phyloP scores from a whole-genome alignment of 2,888 invertebrate species.

The Frankliniella intonsa region DNA sequence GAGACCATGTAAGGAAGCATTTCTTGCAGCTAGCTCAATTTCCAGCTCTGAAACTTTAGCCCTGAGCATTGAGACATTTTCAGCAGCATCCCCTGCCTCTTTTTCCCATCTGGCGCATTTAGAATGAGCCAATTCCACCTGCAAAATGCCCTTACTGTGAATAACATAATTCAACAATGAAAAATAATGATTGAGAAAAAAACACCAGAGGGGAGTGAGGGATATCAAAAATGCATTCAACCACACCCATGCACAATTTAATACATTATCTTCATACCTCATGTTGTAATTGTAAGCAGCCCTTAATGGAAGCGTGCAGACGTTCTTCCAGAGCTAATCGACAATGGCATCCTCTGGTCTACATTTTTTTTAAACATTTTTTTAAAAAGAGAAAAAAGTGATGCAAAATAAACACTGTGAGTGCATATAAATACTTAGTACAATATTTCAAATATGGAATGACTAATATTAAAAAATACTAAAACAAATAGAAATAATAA shows the following conservation, averaged over 20 bases:
- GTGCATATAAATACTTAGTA: neutral
- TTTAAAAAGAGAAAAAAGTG: neutral
- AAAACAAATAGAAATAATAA: neutral
- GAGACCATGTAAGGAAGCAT: conserved; percentile 6
- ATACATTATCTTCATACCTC: neutral
- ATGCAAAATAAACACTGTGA: neutral
- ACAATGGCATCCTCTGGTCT: neutral
- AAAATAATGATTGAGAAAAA: neutral
- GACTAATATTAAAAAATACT: neutral
- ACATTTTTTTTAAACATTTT: neutral
- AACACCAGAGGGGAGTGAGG: neutral
- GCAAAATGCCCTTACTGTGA: neutral
- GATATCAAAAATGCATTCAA: neutral
- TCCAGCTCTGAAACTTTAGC: neutral
- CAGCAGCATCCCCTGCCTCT: neutral
- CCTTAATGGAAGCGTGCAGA: conserved; percentile 8
- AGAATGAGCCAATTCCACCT: conserved; percentile 7
- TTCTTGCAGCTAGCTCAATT: neutral
- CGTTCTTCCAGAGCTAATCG: conserved; percentile 6
- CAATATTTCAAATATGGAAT: neutral
- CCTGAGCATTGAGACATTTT: neutral
- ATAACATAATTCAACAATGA: neutral
- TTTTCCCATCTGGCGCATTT: neutral
- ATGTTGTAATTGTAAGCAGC: neutral
- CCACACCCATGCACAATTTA: neutral